These are phyloP conservation scores for Argya squamiceps DNA, from an alignment of 2,797 vertebrate species.

Conservation along the genomic window DNA sequence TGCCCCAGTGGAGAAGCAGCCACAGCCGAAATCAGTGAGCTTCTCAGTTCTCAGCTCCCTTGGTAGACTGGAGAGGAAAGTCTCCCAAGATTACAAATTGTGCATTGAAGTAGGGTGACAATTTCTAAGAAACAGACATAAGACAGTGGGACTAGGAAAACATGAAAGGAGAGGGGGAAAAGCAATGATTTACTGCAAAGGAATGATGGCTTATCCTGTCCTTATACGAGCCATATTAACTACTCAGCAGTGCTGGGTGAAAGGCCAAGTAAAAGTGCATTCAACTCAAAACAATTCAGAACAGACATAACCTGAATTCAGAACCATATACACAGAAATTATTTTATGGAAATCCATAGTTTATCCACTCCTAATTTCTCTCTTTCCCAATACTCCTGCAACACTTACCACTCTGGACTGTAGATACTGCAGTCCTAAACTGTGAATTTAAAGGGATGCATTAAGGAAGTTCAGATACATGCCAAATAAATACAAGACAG, in stretches of 20 bases:
- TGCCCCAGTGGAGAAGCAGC: not conserved
- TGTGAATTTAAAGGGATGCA: not conserved
- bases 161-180: not conserved
- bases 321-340: not conserved
- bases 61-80: not conserved
- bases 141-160: not conserved
- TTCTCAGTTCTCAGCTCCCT: not conserved
- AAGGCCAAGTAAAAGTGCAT: not conserved
- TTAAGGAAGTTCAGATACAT: not conserved
- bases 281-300: not conserved
- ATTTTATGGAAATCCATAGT: not conserved
- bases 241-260: not conserved
- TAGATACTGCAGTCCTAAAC: not conserved
- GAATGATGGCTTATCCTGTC: not conserved
- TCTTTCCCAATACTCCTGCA: not conserved
- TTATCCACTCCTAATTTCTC: not conserved
- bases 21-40: not conserved
- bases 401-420: not conserved
- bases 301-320: not conserved
- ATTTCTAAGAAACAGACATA: not conserved
- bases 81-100: not conserved
- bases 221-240: not conserved
- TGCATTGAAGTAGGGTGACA: not conserved
- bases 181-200: not conserved
- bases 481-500: not conserved